Base-by-base conservation (phyloP, 2,797 vertebrate species). In the Hapalemur alaotrensis region DNA sequence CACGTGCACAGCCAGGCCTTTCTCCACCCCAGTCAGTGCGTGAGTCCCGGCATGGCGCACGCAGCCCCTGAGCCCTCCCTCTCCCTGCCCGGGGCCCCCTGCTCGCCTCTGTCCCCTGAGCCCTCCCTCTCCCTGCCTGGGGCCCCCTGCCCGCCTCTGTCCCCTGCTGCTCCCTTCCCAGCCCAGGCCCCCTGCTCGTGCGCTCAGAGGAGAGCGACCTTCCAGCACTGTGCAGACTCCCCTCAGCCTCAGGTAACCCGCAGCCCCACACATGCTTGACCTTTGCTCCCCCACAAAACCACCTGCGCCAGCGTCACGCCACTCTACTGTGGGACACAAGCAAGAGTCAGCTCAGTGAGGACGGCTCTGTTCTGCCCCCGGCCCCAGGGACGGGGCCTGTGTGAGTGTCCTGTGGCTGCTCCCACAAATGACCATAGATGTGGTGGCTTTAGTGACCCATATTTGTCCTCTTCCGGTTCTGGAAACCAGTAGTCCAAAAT, bases 271-370 rank as follows among this genome's bases (percentile, higher is more conserved):
- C 12, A 28, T 48, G 38, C 5, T 1, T 1, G 38, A 52, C 17
- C 1, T 9, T 5, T 4, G 2, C 41, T 43, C 38, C 59, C 48
- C 32, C 0, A 0, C 22, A 15, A 87, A 91, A 17, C 18, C n/a
- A 30, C 46, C 13, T 10, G 7, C 48, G 76, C 92, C 95, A 92
- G 57, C 82, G 2, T 0, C 22, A 48, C 46, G 75, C 5, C 41
- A 73, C 69, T 91, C 83, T 96, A 48, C 35, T 57, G 5, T 48
- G 87, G 91, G 67, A 2, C 2, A 80, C 46, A 81, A 86, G 20
- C 82, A 5, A 91, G 35, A 94, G 17, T 95, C 95, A 17, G 82
- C 79, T 67, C 46, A 89, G 78, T 0, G 14, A 2, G 83, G 20
- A 63, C 0, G 17, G 7, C 69, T 20, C 65, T 10, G 59, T 23